phyloP scores from a whole-genome alignment of 2,113 vertebrate species.

The Pelmatolapia mariae region DNA sequence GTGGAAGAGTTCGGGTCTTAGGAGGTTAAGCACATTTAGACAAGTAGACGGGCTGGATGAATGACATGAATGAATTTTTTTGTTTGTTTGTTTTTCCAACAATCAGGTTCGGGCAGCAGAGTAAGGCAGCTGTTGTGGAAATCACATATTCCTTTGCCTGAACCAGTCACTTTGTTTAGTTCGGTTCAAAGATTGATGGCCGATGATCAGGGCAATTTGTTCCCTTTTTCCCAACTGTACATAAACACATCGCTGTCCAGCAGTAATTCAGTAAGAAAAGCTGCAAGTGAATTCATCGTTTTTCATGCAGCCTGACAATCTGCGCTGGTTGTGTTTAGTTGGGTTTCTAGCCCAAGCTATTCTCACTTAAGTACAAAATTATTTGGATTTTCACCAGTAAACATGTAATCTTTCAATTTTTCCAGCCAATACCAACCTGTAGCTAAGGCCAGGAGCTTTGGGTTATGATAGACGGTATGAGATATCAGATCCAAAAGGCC shows the following conservation, averaged over 20 bases:
- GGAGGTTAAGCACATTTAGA: neutral
- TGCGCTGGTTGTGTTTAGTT: neutral
- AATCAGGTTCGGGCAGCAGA: neutral
- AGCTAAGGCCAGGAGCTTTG: neutral
- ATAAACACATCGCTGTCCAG: neutral
- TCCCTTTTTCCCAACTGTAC: neutral
- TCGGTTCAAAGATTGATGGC: neutral
- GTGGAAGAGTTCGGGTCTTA: too few species aligned
- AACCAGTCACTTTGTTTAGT: neutral
- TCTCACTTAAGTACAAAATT: neutral
- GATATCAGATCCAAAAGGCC: rapidly evolving
- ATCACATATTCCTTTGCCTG: neutral
- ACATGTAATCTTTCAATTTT: rapidly evolving
- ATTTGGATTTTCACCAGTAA: neutral
- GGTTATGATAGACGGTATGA: rapidly evolving
- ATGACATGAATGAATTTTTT: neutral
- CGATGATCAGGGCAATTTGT: neutral
- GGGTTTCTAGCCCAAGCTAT: neutral
- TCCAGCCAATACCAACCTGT: neutral
- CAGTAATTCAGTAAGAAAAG: neutral
- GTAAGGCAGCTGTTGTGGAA: neutral
- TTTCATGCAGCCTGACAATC: neutral
- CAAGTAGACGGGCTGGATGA: neutral
- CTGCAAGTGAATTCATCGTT: neutral
- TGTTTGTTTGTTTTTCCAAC: neutral